These are phyloP conservation scores for Cecropterus lyciades DNA, from an alignment of 1,140 invertebrate genomes.

Conservation along the genomic window DNA sequence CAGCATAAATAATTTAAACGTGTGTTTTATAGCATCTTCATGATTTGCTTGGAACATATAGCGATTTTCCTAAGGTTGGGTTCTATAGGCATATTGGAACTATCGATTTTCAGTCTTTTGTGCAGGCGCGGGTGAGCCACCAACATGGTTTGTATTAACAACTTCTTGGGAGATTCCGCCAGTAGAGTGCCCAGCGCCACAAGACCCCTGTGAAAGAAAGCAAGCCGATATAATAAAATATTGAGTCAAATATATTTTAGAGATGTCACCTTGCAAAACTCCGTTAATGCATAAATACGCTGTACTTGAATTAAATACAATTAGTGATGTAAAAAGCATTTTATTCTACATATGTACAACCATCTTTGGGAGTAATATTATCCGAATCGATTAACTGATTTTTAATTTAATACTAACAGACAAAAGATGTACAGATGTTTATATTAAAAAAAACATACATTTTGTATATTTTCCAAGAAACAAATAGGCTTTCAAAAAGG, in stretches of 20 bases:
- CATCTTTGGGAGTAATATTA: too few relatives aligned
- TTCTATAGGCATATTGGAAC: slow-evolving; percentile 41
- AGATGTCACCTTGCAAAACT: too few relatives aligned
- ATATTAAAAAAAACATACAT: too few relatives aligned
- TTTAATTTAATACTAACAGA: too few relatives aligned
- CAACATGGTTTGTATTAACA: slow-evolving; percentile 69
- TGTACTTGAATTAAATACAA: too few relatives aligned
- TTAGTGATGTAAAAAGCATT: too few relatives aligned
- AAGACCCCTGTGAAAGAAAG: slow-evolving; percentile 61
- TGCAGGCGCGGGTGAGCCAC: slow-evolving; percentile 59
- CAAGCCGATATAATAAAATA: slow-evolving; percentile 8
- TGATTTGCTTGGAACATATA: slow-evolving; percentile 68
- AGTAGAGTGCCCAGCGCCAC: slow-evolving; percentile 76
- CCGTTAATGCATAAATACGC: too few relatives aligned
- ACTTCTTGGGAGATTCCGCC: slow-evolving; percentile 70
- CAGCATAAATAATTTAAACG: background rate
- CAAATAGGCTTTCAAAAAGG: too few relatives aligned
- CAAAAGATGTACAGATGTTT: too few relatives aligned
- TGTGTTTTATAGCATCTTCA: slow-evolving; percentile 68
- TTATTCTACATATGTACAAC: too few relatives aligned
- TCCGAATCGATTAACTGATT: too few relatives aligned
- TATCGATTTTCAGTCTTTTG: slow-evolving; percentile 61
- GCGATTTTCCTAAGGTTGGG: slow-evolving; percentile 62
- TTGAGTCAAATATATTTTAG: background rate
- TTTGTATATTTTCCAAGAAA: too few relatives aligned